phyloP scores from a whole-genome alignment of 1,140 invertebrate species.

The Galendromus occidentalis region DNA sequence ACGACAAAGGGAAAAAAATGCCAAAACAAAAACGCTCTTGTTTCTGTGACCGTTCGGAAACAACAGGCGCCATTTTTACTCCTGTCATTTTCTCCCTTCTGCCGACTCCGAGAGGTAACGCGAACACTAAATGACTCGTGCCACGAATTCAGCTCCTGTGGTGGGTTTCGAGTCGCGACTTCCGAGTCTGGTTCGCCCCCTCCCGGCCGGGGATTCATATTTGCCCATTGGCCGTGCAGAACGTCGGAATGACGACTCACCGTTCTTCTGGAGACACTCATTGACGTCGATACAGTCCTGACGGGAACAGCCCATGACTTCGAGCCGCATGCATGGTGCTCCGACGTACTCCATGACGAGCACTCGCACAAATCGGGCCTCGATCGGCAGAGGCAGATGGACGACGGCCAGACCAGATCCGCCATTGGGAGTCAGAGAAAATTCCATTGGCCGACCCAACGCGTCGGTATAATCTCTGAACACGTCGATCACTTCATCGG shows the following conservation, averaged over 20 bases:
- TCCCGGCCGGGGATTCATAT: too few species aligned
- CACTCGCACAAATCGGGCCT: conserved; percentile 68
- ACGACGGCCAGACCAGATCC: conserved; percentile 59
- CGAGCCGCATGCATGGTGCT: conserved; percentile 70
- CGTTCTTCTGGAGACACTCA: conserved; percentile 69
- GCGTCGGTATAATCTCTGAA: conserved; percentile 78
- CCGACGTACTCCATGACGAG: conserved; percentile 65
- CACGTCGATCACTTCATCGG: conserved; percentile 64
- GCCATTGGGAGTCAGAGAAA: conserved; percentile 48
- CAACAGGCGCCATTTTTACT: too few species aligned
- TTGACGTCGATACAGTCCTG: conserved; percentile 77
- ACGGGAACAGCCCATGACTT: conserved; percentile 77
- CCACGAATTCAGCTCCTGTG: too few species aligned
- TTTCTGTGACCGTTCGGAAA: too few species aligned
- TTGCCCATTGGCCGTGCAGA: too few species aligned
- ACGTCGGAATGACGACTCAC: too few species aligned
- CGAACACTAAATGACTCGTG: too few species aligned
- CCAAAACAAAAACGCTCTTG: too few species aligned
- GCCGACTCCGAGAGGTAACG: too few species aligned
- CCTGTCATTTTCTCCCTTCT: too few species aligned
- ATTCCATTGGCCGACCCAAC: conserved; percentile 71
- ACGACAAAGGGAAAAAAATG: background rate
- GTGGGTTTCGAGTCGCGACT: too few species aligned
- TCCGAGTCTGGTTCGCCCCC: too few species aligned
- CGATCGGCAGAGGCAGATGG: conserved; percentile 71